phyloP scores from a whole-genome alignment of 92 coral and sea anemone genomes.

The Micromussa lordhowensis region DNA sequence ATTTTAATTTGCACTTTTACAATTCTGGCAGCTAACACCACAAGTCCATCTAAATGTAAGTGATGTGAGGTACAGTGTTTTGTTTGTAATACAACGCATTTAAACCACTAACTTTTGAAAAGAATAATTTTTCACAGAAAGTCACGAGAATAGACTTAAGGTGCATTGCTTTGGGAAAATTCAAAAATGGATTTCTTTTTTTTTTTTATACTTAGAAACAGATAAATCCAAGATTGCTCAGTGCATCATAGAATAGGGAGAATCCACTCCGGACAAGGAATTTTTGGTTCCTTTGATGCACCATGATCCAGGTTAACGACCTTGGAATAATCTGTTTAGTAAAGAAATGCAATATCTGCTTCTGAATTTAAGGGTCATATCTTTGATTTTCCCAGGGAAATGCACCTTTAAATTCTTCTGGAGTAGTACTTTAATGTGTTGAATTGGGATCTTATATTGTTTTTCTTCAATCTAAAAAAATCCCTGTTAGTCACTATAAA shows the following conservation, averaged over 20 bases:
- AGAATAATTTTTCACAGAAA: not conserved
- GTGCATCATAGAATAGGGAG: too few relatives aligned
- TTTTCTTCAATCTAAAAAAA: not conserved
- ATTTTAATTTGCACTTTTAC: conserved; percentile 11
- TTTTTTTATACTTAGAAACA: too few relatives aligned
- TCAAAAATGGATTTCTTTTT: too few relatives aligned
- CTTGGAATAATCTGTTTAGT: too few relatives aligned
- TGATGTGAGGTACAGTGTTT: not conserved
- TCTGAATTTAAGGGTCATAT: not conserved
- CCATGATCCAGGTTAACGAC: too few relatives aligned
- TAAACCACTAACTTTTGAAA: not conserved
- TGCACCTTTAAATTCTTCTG: not conserved
- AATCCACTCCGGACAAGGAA: too few relatives aligned
- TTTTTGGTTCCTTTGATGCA: too few relatives aligned
- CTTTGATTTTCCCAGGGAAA: too few relatives aligned
- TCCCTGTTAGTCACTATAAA: not conserved
- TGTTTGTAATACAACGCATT: not conserved
- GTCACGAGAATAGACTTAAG: not conserved
- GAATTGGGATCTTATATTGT: not conserved
- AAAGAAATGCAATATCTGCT: too few relatives aligned
- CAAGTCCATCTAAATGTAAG: conserved; percentile 17
- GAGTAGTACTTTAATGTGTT: not conserved
- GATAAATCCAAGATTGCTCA: too few relatives aligned
- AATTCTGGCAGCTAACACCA: conserved; percentile 12
- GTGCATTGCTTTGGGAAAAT: too few relatives aligned